Evolutionary conservation across 2,113 vertebrate species (phyloP), one percentile per base, ranked within the genome.

Genomic region (Phycodurus eques): DNA sequence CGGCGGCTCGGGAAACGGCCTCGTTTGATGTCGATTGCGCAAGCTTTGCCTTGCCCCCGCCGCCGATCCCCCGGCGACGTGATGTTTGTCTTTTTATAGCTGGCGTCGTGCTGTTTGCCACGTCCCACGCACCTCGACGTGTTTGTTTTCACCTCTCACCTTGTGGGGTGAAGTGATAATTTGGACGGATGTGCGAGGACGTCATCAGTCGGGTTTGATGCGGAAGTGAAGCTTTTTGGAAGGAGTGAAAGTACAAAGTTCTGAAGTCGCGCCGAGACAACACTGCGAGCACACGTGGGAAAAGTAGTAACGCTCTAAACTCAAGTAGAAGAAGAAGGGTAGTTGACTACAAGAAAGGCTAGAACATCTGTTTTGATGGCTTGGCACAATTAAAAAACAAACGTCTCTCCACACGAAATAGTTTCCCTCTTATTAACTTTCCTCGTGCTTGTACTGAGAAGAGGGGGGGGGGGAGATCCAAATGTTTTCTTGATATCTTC

Each of bases 91-190:
- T 59, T 60, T 66, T 78, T 47, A 27, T 31, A 51, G 54, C 70
- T 57, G 2, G 53, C 53, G 17, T 2, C 15, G 49, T 17, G 49
- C 2, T 17, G 49, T 17, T 51, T 20, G 15, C 54, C 14, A 2
- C 11, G 27, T 56, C 64, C 68, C 68, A 20, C 60, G 47, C n/a
- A 39, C 74, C 46, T 65, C 75, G 69, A 67, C 80, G 72, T 76
- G 22, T 80, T 61, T 63, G 72, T 76, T 83, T 83, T 78, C 69
- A 74, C 74, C 78, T 70, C 47, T 59, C 54, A 68, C 79, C 67
- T 77, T 65, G 66, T 66, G 57, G 73, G 75, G 77, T 68, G 73
- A 87, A 75, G 77, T 70, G 86, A 77, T 85, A 68, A 88, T 85
- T 81, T 72, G 11, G 39, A 46, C 53, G 15, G 54, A 63, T 54